phyloP scores from a whole-genome alignment of 1,140 invertebrate genomes.

The Wiebesia pumilae region DNA sequence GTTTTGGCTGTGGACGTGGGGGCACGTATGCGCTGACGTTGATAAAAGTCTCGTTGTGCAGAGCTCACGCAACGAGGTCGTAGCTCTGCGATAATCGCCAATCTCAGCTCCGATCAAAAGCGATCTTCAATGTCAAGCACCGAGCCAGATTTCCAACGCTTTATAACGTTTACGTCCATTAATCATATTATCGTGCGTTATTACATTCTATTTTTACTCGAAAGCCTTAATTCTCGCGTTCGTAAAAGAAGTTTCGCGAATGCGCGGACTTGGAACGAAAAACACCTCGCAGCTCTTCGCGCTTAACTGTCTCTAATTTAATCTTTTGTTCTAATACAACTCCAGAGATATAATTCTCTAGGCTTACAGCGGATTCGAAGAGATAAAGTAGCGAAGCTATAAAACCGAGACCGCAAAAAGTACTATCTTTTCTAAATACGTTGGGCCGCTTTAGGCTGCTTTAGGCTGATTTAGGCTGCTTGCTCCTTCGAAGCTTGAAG shows the following conservation, averaged over 20 bases:
- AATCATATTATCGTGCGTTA: neutral
- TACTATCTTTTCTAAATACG: neutral
- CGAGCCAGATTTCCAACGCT: neutral
- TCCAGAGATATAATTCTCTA: neutral
- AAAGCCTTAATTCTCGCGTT: neutral
- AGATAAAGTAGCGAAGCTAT: neutral
- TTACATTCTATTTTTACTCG: neutral
- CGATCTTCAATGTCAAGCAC: slow-evolving; percentile 27
- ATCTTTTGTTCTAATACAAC: neutral
- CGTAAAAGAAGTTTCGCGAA: neutral
- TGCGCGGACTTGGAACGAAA: neutral
- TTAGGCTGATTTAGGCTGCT: no score
- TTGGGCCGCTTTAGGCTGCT: no score
- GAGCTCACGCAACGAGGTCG: slow-evolving; percentile 17
- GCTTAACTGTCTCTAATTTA: neutral
- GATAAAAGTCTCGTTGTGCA: slow-evolving; percentile 33
- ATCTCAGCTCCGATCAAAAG: slow-evolving; percentile 15
- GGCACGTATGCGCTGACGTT: neutral
- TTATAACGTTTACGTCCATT: neutral
- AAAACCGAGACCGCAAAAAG: neutral
- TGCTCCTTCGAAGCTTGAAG: neutral
- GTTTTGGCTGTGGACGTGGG: neutral
- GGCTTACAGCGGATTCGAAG: neutral
- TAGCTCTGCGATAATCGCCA: slow-evolving; percentile 25
- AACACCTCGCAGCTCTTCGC: neutral